phyloP scores from a whole-genome alignment of 2,113 vertebrate species.

The Apodemus speciosus region DNA sequence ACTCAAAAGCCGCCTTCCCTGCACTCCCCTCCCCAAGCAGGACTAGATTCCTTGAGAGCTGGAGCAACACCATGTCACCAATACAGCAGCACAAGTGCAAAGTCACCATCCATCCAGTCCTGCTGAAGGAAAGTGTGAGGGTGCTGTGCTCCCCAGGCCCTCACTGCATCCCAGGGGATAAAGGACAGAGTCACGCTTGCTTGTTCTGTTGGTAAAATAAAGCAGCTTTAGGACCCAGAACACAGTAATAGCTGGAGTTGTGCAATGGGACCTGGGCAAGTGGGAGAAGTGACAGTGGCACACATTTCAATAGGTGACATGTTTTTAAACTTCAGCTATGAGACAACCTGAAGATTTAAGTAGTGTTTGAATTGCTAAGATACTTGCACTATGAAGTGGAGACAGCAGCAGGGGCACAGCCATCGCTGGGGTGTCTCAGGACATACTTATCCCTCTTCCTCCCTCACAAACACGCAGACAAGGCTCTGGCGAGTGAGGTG shows the following conservation, averaged over 20 bases:
- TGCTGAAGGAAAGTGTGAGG: background rate
- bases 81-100: background rate
- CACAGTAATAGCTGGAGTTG: background rate
- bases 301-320: background rate
- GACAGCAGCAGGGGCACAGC: no score
- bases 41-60: background rate
- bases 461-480: background rate
- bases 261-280: background rate
- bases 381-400: background rate
- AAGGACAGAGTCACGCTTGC: background rate
- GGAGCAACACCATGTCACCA: background rate
- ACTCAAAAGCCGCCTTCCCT: background rate
- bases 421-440: background rate
- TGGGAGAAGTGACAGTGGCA: background rate
- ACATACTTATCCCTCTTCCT: background rate
- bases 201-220: constrained; percentile 8
- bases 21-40: background rate
- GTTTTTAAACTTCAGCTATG: background rate
- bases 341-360: background rate
- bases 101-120: background rate
- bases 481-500: background rate
- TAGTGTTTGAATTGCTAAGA: background rate
- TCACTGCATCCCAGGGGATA: background rate
- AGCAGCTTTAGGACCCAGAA: background rate
- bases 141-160: background rate